Evolutionary conservation across 37 sponge, comb jelly and placozoan genomes (phyloP), one percentile per base, ranked within the genome.

Genomic region (Cliona cf. orientalis): DNA sequence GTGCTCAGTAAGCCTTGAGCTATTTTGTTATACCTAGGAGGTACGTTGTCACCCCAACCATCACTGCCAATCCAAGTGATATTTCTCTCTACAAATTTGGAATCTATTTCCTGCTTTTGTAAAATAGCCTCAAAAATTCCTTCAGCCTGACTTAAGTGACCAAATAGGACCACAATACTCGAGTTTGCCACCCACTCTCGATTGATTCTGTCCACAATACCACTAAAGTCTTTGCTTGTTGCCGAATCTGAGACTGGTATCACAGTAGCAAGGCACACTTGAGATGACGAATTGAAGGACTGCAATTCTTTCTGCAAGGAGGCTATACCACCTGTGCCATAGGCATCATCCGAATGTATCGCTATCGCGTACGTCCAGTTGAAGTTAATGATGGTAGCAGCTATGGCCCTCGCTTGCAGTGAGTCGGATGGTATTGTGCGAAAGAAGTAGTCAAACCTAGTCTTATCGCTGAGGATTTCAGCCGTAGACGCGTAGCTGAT

Each of bases 361-460:
- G 64, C 71, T 40, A 35, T 3, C 7, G 86, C 79, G 42, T 84
- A 91, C 19, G 71, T 73, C 92, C 92, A 91, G 28, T 81, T 72
- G 79, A 84, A 88, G 33, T 53, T 12, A 5, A 63, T 56, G 0
- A 85, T 60, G 1, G 91, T 59, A 39, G 74, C 91, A 6, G 72
- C 86, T 69, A 94, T 87, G 57, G 89, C 95, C 44, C 37, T 21
- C n/a, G 95, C 86, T 46, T 91, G 95, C 39, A 81, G 77, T 2
- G 34, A 55, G 75, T 94, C 95, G 21, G 95, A 82, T 43, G 95
- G 92, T 11, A 92, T 42, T 21, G 88, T 88, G 28, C 95, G 89
- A 39, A 94, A 68, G 78, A 94, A 94, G 69, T 84, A 94, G 22
- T 83, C 79, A 67, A 83, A 94, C 2, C 83, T 33, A 6, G 70